Percentiles rank a stretch among this genome's conserved stretches.
Evolutionary conservation across 2,797 vertebrate genomes (phyloP).

Genomic region (Meda fulgida): DNA sequence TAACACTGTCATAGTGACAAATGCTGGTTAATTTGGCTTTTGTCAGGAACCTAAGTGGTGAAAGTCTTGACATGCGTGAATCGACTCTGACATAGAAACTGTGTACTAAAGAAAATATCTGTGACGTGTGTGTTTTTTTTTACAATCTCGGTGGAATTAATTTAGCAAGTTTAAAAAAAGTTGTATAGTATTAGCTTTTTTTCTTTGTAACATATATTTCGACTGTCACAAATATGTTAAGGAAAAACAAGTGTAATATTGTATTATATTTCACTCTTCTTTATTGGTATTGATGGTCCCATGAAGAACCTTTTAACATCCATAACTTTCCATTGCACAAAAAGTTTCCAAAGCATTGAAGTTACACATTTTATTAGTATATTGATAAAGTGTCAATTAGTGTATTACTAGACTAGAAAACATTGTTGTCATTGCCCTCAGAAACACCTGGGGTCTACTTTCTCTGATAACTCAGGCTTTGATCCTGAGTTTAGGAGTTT

Average conservation of each 20-base stretch:
- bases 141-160: neutral
- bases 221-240: neutral
- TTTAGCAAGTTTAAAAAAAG: neutral
- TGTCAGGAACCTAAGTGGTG: neutral
- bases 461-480: no score
- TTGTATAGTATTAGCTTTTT: neutral
- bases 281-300: neutral
- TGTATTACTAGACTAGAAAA: neutral
- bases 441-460: neutral
- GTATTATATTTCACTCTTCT: neutral
- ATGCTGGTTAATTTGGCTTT: neutral
- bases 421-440: neutral
- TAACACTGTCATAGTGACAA: neutral
- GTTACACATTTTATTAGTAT: slow-evolving; percentile 9
- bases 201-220: neutral
- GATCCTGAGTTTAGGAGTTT: no score
- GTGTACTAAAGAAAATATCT: neutral
- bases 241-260: neutral
- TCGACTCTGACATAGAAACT: neutral
- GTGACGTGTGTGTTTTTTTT: neutral
- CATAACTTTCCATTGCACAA: neutral
- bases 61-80: neutral
- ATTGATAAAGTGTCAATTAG: neutral
- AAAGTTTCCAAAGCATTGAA: neutral
- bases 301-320: neutral